A percentile compares a stretch with the other conserved stretches of the same genome.
phyloP scores from a whole-genome alignment of 2,797 vertebrate genomes.

The Falco columbarius region DNA sequence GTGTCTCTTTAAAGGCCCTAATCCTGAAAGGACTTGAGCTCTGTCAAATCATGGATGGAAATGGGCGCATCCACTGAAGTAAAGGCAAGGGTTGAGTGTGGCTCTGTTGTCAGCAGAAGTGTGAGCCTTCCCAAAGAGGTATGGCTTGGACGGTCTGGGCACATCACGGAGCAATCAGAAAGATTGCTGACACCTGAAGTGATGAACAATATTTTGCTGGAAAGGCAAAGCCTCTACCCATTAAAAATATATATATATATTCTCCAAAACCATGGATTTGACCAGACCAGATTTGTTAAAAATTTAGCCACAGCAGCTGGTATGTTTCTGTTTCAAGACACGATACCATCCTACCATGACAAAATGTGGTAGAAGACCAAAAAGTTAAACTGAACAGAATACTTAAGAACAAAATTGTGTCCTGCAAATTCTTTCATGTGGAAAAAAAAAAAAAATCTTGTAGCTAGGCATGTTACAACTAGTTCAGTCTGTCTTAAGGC shows the following conservation, averaged over 20 bases:
- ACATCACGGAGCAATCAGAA: fast-evolving
- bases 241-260: not conserved
- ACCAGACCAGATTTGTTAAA: not conserved
- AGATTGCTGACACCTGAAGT: not conserved
- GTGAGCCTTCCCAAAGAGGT: not conserved
- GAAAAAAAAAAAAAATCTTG: not conserved
- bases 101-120: not conserved
- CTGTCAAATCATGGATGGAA: not conserved
- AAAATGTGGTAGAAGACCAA: not conserved
- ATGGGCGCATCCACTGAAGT: not conserved
- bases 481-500: slow-evolving; percentile 57
- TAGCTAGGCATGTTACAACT: not conserved
- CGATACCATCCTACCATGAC: not conserved
- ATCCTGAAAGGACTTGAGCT: not conserved
- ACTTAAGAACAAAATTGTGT: not conserved
- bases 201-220: not conserved
- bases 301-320: not conserved
- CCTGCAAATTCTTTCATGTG: not conserved
- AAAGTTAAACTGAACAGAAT: not conserved
- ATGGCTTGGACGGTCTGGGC: not conserved
- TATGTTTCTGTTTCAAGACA: not conserved
- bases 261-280: not conserved
- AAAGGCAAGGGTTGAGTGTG: not conserved
- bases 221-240: not conserved
- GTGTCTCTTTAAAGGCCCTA: not conserved